Conservation (phyloP, 1,140 invertebrate genomes). For the Eueides isabella region DNA sequence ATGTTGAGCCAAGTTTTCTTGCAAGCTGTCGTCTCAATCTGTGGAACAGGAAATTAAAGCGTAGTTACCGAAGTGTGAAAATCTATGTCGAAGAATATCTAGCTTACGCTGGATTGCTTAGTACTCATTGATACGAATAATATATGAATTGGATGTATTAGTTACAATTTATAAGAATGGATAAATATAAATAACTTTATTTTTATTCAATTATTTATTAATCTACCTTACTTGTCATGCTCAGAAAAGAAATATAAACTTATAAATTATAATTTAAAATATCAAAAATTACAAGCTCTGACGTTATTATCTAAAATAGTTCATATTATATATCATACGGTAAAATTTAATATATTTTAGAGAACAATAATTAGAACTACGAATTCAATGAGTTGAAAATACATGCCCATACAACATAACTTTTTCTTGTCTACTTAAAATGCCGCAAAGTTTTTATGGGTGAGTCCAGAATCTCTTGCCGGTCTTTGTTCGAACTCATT, state of each 20-base stretch:
- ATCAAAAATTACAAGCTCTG: too few relatives aligned
- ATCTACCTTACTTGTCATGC: too few relatives aligned
- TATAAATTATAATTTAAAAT: too few relatives aligned
- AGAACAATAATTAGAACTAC: not conserved
- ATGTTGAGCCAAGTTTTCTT: conserved; percentile 57
- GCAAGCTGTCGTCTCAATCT: conserved; percentile 63
- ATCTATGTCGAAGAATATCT: conserved; percentile 1
- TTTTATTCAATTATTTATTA: too few relatives aligned
- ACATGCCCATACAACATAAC: not conserved
- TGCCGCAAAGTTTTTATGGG: conserved; percentile 59
- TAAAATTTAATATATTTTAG: not conserved
- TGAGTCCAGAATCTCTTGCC: conserved; percentile 45
- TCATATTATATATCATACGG: too few relatives aligned
- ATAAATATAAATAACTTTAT: not conserved
- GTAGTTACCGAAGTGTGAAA: conserved; percentile 35
- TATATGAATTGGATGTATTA: not conserved
- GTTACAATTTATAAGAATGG: too few relatives aligned
- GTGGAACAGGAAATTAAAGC: conserved; percentile 58
- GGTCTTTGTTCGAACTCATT: conserved; percentile 70
- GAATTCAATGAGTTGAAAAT: too few relatives aligned
- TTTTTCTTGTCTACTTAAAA: conserved; percentile 22
- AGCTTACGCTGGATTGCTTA: not conserved
- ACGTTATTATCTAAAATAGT: too few relatives aligned
- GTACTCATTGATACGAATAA: not conserved
- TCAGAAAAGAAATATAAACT: too few relatives aligned